phyloP scores from a whole-genome alignment of 2,888 invertebrate species.

The Brenthis daphne region DNA sequence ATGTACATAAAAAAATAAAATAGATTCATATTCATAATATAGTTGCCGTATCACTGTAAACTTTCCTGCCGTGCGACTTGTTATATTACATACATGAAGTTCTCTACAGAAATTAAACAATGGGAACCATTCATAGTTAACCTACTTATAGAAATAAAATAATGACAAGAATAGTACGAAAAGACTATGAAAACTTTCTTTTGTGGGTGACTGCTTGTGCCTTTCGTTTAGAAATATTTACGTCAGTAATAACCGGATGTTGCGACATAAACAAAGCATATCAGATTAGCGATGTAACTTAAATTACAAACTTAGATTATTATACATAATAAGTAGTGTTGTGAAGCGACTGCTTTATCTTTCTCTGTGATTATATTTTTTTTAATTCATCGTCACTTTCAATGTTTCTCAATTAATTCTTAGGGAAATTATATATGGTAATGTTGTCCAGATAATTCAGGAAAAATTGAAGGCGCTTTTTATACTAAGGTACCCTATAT shows the following conservation, averaged over 20 bases:
- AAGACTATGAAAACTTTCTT: slow-evolving; percentile 12
- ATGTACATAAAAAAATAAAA: neutral
- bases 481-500: too few relatives aligned
- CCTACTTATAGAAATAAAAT: slow-evolving; percentile 6
- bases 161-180: slow-evolving; percentile 16
- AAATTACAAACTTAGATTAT: slow-evolving; percentile 12
- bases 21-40: neutral
- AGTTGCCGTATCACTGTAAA: neutral
- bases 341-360: neutral
- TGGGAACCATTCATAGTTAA: slow-evolving; percentile 4
- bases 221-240: slow-evolving; percentile 30
- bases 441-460: too few relatives aligned
- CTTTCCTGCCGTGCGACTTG: neutral
- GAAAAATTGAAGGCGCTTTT: too few relatives aligned
- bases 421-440: too few relatives aligned
- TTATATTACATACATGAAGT: slow-evolving; percentile 2
- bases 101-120: slow-evolving; percentile 9
- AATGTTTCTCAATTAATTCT: too few relatives aligned
- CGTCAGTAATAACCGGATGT: slow-evolving; percentile 28
- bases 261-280: slow-evolving; percentile 29
- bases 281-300: slow-evolving; percentile 31
- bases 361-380: too few relatives aligned
- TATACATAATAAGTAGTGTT: neutral
- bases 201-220: slow-evolving; percentile 15
- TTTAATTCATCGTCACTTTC: too few relatives aligned